These are phyloP conservation scores for Mylabris phalerata DNA, from an alignment of 1,140 invertebrate species.

Conservation along the genomic window DNA sequence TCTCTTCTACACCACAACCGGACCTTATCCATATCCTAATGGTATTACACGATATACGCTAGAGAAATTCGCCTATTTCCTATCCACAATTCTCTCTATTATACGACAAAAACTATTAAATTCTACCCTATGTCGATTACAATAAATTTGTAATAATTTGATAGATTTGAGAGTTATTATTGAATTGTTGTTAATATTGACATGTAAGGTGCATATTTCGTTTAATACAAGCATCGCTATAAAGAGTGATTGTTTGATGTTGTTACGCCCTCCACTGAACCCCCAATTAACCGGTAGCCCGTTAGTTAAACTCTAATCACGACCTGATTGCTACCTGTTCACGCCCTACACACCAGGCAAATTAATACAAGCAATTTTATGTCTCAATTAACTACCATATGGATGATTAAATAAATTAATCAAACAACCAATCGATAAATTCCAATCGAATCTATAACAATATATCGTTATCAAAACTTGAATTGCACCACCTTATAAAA, in stretches of 20 bases:
- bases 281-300: constrained; percentile 36
- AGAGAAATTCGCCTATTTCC: no score
- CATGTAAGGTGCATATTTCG: no score
- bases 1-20: no score
- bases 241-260: constrained; percentile 30
- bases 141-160: no score
- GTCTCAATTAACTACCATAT: constrained; percentile 19
- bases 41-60: no score
- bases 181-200: no score
- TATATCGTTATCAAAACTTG: constrained; percentile 2
- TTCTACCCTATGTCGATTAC: no score
- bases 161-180: no score
- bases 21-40: no score
- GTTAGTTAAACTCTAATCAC: constrained; percentile 33
- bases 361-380: constrained; percentile 23
- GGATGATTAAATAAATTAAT: background rate
- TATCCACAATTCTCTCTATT: no score
- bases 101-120: no score
- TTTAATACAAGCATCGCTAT: background rate
- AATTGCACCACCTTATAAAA: background rate
- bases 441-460: constrained; percentile 1
- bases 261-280: constrained; percentile 33
- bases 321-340: constrained; percentile 35
- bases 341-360: constrained; percentile 19
- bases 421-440: constrained; percentile 1